A percentile compares a stretch with the other conserved stretches of the same genome.
Evolutionary conservation across 2,113 vertebrate genomes (phyloP).

Genomic region (Datnioides undecimradiatus): DNA sequence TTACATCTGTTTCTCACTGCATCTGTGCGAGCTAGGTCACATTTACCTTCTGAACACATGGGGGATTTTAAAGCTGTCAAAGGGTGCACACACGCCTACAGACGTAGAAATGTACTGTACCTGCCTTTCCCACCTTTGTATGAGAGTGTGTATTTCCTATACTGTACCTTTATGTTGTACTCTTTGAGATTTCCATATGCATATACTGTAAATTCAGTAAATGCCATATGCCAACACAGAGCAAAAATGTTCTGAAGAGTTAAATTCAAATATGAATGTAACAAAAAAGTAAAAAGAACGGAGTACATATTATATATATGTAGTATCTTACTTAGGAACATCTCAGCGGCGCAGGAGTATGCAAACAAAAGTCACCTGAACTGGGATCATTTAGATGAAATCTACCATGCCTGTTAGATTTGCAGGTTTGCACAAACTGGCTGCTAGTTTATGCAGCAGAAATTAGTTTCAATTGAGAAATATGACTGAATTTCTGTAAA

Average conservation of each 20-base stretch:
- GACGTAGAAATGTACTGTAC: not conserved
- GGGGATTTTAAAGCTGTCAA: conserved; percentile 38
- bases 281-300: no score
- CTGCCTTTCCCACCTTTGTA: not conserved
- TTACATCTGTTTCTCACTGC: conserved; percentile 9
- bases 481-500: not conserved
- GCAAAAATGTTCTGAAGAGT: not conserved
- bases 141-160: not conserved
- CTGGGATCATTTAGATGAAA: not conserved
- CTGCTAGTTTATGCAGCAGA: not conserved
- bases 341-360: no score
- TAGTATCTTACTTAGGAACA: no score
- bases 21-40: not conserved
- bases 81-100: not conserved
- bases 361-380: not conserved
- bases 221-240: not conserved
- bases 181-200: not conserved
- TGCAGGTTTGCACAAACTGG: not conserved
- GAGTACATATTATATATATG: no score
- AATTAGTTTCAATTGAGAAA: not conserved
- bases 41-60: conserved; percentile 16
- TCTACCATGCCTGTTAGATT: no score
- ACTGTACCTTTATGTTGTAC: no score
- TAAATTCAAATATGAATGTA: not conserved
- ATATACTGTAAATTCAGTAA: not conserved